Base-by-base conservation (phyloP, 2,113 vertebrate species). In the Trichomycterus rosablanca region DNA sequence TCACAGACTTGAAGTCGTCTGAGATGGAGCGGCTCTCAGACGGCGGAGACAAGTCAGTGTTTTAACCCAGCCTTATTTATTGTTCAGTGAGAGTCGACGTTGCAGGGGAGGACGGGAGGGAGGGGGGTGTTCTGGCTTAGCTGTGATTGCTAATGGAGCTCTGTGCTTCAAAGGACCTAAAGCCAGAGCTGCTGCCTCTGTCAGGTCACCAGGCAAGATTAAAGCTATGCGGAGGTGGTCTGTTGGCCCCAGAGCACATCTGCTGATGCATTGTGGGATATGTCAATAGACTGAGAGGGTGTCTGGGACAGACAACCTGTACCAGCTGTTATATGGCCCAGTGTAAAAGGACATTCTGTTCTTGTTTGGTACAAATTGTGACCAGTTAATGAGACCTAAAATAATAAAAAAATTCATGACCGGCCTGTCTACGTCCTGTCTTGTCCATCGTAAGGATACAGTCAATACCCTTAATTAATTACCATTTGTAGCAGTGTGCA, bases 91-190 rank as follows among this genome's bases (percentile, higher is more conserved):
- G 54, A 62, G 44, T 65, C 52, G 63, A 67, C 40, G 40, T n/a
- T 67, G 53, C 37, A 7, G 56, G 26, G 20, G 52, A 11, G 26
- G 32, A 18, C n/a, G 32, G 1, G 42, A 10, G 28, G 16, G 28
- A 9, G 15, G 30, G 30, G 7, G 43, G 56, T 55, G 14, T 56
- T 63, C 51, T 66, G 63, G 58, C 46, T 70, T 73, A 59, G 71
- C 57, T 39, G n/a, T 70, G 64, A 68, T 57, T 67, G 70, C 60
- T 76, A 71, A 73, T 73, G 63, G 74, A 70, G 44, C 56, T 43
- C 37, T 1, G 45, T 11, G 56, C 67, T 66, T 68, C 67, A 76
- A 73, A 70, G 74, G 57, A 20, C 28, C 63, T 51, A 57, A 49
- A 59, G 71, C 57, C 66, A 68, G 61, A 61, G 26, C 54, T 66